A percentile compares a stretch with the other conserved stretches of the same genome.
Conservation (phyloP, 1,140 invertebrate genomes). For the Zaprionus gabonicus region DNA sequence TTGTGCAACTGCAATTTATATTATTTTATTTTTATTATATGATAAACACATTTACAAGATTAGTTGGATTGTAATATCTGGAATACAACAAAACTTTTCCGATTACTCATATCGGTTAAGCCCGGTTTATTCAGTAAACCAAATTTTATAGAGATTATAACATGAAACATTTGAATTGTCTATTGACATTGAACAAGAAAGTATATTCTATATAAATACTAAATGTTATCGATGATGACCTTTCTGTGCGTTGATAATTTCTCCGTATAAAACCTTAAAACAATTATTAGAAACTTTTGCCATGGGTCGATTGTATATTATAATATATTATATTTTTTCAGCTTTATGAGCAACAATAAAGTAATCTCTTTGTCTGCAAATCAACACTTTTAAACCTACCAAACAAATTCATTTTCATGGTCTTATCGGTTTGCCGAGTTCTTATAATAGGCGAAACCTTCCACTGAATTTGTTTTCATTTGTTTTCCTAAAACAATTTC, state of each 20-base stretch:
- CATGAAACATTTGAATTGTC: not conserved
- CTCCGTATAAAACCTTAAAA: too few relatives aligned
- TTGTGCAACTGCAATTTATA: too few relatives aligned
- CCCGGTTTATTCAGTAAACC: too few relatives aligned
- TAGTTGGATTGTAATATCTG: too few relatives aligned
- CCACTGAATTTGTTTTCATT: constrained; percentile 31
- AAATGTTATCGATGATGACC: not conserved
- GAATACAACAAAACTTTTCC: too few relatives aligned
- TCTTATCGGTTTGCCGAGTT: not conserved
- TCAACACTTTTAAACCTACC: not conserved
- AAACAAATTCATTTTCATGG: not conserved
- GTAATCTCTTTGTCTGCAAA: not conserved
- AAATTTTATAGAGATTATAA: too few relatives aligned
- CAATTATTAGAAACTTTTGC: too few relatives aligned
- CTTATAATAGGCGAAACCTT: not conserved
- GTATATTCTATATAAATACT: not conserved
- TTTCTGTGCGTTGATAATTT: not conserved
- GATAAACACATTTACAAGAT: too few relatives aligned
- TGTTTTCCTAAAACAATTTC: constrained; percentile 12
- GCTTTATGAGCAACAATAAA: not conserved
- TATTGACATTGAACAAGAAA: not conserved
- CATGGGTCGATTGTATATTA: too few relatives aligned
- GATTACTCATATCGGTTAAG: too few relatives aligned
- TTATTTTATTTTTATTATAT: too few relatives aligned
- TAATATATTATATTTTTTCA: not conserved